phyloP scores from a whole-genome alignment of 2,888 invertebrate genomes.

The Tupiocoris notatus region DNA sequence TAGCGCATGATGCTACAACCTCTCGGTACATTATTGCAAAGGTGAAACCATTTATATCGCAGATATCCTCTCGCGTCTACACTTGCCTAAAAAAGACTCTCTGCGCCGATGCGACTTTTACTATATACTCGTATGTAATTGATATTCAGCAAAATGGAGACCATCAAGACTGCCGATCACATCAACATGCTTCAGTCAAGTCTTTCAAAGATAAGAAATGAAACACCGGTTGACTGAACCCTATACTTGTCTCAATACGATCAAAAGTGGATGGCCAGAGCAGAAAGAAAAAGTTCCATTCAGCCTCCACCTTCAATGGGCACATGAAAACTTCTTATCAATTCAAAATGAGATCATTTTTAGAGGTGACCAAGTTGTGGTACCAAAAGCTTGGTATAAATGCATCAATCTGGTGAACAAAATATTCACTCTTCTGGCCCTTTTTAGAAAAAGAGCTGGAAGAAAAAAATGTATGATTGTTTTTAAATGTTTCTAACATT shows the following conservation, averaged over 20 bases:
- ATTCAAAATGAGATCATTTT: constrained; percentile 27
- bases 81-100: not conserved
- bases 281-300: not conserved
- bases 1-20: constrained; percentile 42
- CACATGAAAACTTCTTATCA: not conserved
- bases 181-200: not conserved
- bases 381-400: not conserved
- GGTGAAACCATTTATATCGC: not conserved
- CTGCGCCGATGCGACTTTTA: too few relatives aligned
- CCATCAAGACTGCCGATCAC: not conserved
- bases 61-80: not conserved
- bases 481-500: too few relatives aligned
- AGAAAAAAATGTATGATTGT: too few relatives aligned
- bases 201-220: not conserved
- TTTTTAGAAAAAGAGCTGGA: too few relatives aligned
- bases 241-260: not conserved
- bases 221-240: not conserved
- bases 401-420: too few relatives aligned
- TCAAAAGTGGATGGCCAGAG: not conserved
- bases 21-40: constrained; percentile 19
- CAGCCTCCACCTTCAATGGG: not conserved
- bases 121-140: too few relatives aligned
- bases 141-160: not conserved
- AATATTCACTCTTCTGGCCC: too few relatives aligned
- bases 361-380: constrained; percentile 3